A percentile compares a stretch with the other conserved stretches of the same genome.
These are phyloP conservation scores for Bombyx mandarina DNA, from an alignment of 1,140 invertebrate genomes.

Conservation along the genomic window DNA sequence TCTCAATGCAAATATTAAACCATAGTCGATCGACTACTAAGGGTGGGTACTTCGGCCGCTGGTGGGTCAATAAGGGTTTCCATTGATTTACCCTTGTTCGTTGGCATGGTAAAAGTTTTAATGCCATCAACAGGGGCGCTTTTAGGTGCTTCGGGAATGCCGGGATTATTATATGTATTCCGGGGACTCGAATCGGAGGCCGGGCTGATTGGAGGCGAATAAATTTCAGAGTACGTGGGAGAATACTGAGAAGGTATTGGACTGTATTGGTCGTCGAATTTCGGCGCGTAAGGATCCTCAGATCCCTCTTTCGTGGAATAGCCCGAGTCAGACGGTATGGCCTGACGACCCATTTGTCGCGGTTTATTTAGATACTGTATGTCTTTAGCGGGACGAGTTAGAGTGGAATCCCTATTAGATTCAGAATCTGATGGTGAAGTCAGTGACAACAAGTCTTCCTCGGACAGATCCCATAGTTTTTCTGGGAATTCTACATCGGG, in stretches of 20 bases:
- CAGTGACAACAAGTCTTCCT: conserved; percentile 74
- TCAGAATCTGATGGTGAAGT: conserved; percentile 73
- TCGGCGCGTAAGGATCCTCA: conserved; percentile 51
- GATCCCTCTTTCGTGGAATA: conserved; percentile 61
- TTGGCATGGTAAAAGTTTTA: conserved; percentile 59
- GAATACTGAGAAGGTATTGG: conserved; percentile 59
- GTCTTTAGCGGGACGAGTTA: conserved; percentile 72
- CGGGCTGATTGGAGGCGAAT: conserved; percentile 61
- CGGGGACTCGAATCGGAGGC: conserved; percentile 52
- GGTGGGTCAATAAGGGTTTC: conserved; percentile 62
- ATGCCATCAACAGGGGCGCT: conserved; percentile 54
- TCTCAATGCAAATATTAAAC: conserved; percentile 26
- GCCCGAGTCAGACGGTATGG: conserved; percentile 61
- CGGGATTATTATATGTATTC: conserved; percentile 49
- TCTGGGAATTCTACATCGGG: conserved; percentile 84
- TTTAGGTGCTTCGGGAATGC: conserved; percentile 61
- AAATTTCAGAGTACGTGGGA: conserved; percentile 64
- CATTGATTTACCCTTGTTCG: conserved; percentile 54
- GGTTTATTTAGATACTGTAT: conserved; percentile 69
- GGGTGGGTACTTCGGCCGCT: conserved; percentile 42
- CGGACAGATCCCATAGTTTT: conserved; percentile 82
- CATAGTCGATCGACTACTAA: conserved; percentile 65
- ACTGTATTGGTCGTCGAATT: conserved; percentile 58
- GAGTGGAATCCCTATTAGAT: conserved; percentile 65
- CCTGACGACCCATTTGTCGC: conserved; percentile 68